Evolutionary conservation across 2,888 invertebrate species (phyloP), one percentile per base, ranked within the genome.

Genomic region (Volucella inflata): DNA sequence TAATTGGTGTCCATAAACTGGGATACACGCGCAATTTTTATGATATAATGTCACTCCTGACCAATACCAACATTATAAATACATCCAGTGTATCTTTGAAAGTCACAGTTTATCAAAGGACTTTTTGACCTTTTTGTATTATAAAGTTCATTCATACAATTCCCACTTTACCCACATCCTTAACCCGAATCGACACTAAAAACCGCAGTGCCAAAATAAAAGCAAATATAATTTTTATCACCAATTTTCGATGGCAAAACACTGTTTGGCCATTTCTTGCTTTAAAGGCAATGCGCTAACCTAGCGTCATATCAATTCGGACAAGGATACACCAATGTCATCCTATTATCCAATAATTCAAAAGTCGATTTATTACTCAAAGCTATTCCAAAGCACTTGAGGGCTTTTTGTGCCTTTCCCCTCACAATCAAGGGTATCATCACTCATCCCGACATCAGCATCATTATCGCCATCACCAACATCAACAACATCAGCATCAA

Each of bases 311-410:
- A 55, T 14, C 38, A 46, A 48, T 50, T 57, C 57, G 57, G 53
- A 55, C 57, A 42, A 57, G 50, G 55, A 46, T 50, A 65, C 55
- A 14, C 16, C 67, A 67, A 74, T 14, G 14, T 44, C 51, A 68
- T 78, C 55, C 57, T 44, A 72, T 82, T 68, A 82, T 50, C 71
- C 76, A 71, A 76, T 76, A 67, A 78, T 64, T 78, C 64, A 62
- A 70, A 79, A 68, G 67, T 83, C 72, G 57, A 83, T 79, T 83
- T 78, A 83, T 82, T 67, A 57, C 74, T 62, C 50, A 50, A 46
- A 36, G 68, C 59, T 30, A 75, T 65, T 82, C 11, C 8, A 12
- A 44, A 55, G 2, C 65, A 21, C 51, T 50, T 59, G 12, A 59
- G 44, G 17, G 38, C 46, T 51, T 17, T 59, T 44, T 30, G 42